Evolutionary conservation across 1,140 invertebrate genomes (phyloP), one percentile per base, ranked within the genome.

Genomic region (Phthorimaea operculella): DNA sequence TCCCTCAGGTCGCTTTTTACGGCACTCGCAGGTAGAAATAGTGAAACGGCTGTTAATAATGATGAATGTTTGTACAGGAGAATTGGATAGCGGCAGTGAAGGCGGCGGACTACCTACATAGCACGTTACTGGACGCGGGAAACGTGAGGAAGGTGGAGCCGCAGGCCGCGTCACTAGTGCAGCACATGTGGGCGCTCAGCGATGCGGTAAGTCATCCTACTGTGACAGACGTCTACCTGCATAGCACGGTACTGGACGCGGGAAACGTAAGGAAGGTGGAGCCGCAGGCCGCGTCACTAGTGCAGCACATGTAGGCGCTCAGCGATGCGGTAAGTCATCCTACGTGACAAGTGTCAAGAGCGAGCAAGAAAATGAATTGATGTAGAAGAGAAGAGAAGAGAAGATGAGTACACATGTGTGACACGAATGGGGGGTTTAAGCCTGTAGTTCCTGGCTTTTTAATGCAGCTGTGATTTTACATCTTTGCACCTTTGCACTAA

Each of bases 41-140:
- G n/a, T n/a, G n/a, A n/a, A n/a, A n/a, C n/a, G n/a, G n/a, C n/a
- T n/a, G n/a, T n/a, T n/a, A n/a, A n/a, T n/a, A n/a, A n/a, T n/a
- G n/a, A n/a, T 28, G 21, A 28, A 28, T 28, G 21, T 28, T 28
- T 28, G 21, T 28, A 4, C 36, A 84, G 79, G 78, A 81, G 57
- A 83, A 83, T 61, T 83, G 82, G 82, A 85, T 85, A 70, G 66
- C 78, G 33, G 76, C 72, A 18, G 83, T 83, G 54, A 75, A 78
- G 51, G 77, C 83, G 1, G 76, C 78, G 3, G 80, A 83, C 54
- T 73, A 80, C 52, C 71, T 83, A 8, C 79, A 83, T 66, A 71
- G 79, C 58, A 66, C 72, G 34, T 61, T 83, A 54, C 61, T 82
- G 39, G 71, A 81, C 7, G 51, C 63, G 0, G 72, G 71, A 42